Evolutionary conservation across 2,888 invertebrate genomes (phyloP), one percentile per base, ranked within the genome.

Genomic region (Drosophila eohydei): DNA sequence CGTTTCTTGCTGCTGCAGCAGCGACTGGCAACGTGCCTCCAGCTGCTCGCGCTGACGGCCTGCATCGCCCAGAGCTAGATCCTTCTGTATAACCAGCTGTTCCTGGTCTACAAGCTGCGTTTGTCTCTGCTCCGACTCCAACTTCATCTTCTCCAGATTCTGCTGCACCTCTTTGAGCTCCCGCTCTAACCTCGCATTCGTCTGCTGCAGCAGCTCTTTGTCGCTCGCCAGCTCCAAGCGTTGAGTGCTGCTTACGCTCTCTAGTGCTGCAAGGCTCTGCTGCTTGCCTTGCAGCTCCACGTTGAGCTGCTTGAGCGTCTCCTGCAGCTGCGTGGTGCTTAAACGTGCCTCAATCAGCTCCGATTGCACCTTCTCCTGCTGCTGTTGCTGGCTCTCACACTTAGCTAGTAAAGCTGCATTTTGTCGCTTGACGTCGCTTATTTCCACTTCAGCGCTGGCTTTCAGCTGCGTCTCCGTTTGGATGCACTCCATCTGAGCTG

Each of bases 41-140:
- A 94, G 92, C 76, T 94, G 94, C 54, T 93, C 92, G 11, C 94
- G 91, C 80, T 95, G 94, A 32, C 95, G 93, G 80, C 94, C 94
- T 30, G 94, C 92, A 91, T 95, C 95, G 50, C 94, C 94, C 38
- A 94, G 89, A 81, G 94, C 93, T 60, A 95, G 91, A 86, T 95
- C 94, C 88, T 94, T 93, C 48, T 92, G 81, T 2, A 86, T 71
- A 92, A 93, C 79, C 94, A 92, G 82, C 93, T 94, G 77, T 90
- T 89, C 90, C 52, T 84, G 67, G 12, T 73, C 74, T 12, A 65
- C 64, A 0, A 88, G 70, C 21, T 88, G 80, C 28, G 79, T 69
- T 26, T 87, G 72, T 61, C 87, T 82, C 74, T 81, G 92, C 87
- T 85, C 93, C 91, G 80, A 93, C 91, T 81, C 86, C 1, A 94